Evolutionary conservation across 2,113 vertebrate species (phyloP), one percentile per base, ranked within the genome.

Genomic region (Maccullochella peelii): DNA sequence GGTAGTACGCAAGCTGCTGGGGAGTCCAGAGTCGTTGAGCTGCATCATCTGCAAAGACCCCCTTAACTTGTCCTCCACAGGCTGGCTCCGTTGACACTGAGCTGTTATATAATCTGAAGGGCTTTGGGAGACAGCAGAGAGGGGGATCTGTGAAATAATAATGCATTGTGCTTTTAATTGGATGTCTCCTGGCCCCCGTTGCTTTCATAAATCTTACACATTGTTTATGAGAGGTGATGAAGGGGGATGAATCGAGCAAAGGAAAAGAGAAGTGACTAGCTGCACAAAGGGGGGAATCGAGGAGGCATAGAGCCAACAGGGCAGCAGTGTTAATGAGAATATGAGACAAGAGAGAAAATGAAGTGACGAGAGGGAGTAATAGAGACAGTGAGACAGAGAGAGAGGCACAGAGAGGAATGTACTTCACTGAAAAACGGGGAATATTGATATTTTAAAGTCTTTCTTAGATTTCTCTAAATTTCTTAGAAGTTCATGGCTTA

Each of bases 101-200:
- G 92, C 89, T 93, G 88, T 94, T 95, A 93, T 84, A 93, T 94
- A 94, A 95, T 90, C 84, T 84, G 85, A 92, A 87, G 65, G 89
- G 81, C 72, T 93, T 81, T 5, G 20, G 86, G 84, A 88, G 82
- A 79, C 44, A 18, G 72, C 36, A 54, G 84, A 44, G 81, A 59
- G 59, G 57, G 65, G 58, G 63, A 61, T 81, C 47, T 69, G 80
- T 52, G 85, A 88, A 93, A 93, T 90, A 90, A 93, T 91, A 90
- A 94, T 87, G 80, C 84, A 92, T 93, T 91, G 87, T 90, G 91
- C 68, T 94, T 94, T 95, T 94, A 94, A 95, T 95, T 94, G 89
- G 93, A 93, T 93, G 89, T 86, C 79, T 90, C 81, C 80, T 73
- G 80, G 84, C 6, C 81, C 85, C 81, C 27, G 16, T 78, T 91